Percentiles rank a stretch among this genome's conserved stretches.
These are phyloP conservation scores for Ascaphus truei DNA, from an alignment of 2,113 vertebrate species.

Conservation along the genomic window DNA sequence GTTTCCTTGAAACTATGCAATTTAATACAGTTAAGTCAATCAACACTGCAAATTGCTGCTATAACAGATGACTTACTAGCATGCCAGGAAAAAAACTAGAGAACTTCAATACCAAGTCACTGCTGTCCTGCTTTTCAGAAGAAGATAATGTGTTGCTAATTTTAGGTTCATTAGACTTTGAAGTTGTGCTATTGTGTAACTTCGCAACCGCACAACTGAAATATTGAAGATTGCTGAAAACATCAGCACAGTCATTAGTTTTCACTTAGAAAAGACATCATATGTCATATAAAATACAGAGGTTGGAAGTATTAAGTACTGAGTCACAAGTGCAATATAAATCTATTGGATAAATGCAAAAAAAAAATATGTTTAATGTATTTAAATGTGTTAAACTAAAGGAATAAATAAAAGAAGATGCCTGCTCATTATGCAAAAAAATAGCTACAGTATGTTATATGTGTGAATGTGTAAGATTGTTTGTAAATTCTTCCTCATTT, in stretches of 20 bases:
- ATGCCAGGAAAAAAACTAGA: background rate
- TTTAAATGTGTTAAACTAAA: constrained; percentile 4
- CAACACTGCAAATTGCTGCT: background rate
- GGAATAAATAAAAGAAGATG: background rate
- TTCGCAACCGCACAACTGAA: constrained; percentile 29
- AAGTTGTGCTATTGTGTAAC: constrained; percentile 17
- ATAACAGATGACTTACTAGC: background rate
- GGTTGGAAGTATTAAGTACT: background rate
- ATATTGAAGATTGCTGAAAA: constrained; percentile 12
- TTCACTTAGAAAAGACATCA: constrained; percentile 18
- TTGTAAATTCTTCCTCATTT: no score
- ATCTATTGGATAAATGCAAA: background rate
- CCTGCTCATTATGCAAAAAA: no score
- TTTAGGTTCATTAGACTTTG: constrained; percentile 22
- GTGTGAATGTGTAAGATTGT: background rate
- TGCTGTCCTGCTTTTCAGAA: background rate
- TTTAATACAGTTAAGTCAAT: background rate
- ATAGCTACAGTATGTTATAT: constrained; percentile 16
- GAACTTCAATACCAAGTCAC: background rate
- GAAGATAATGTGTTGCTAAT: constrained; percentile 10
- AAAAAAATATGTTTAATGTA: background rate
- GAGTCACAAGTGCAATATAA: background rate
- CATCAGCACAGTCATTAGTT: constrained; percentile 21
- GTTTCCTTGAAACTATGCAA: no score
- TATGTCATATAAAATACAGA: background rate